Evolutionary conservation across 1,140 invertebrate species (phyloP), one percentile per base, ranked within the genome.

Genomic region (Ylistrum balloti): DNA sequence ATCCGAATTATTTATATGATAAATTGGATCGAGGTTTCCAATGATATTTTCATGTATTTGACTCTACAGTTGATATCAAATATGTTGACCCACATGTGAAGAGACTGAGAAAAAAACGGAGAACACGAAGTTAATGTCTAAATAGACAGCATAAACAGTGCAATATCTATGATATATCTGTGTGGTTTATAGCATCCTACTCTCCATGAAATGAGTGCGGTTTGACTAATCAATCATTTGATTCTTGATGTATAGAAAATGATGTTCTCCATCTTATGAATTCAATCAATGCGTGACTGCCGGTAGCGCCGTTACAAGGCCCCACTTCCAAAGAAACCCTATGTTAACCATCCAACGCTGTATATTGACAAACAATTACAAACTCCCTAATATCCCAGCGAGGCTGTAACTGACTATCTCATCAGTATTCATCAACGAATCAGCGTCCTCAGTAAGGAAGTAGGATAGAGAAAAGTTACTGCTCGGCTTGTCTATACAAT

Each of bases 361-460:
- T n/a, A n/a, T 74, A 74, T 74, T 74, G 56, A 74, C 56, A 74
- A 74, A 74, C 56, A n/a, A 74, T 74, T 74, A 74, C 56, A 48
- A 22, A 10, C 2, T 20, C 11, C 1, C 45, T 48, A 17, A 7
- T 22, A 74, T 74, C n/a, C 56, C 56, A 74, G 22, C 22, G 11
- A n/a, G n/a, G n/a, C 22, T 28, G 56, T 74, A 74, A 74, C 56
- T 74, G 56, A 74, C 56, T 11, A 74, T 1, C 56, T 28, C 22
- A 74, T 74, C 56, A 74, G 56, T 74, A 74, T 74, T 74, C 56
- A 74, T 74, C 56, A 74, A n/a, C n/a, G n/a, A n/a, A 74, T 17
- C n/a, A 28, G 56, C 56, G 56, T 17, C 22, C n/a, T 28, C 56
- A 28, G 9, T n/a, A 74, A 74, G n/a, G 56, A 28, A n/a, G 56